phyloP scores from a whole-genome alignment of 2,113 vertebrate genomes.

The Brachyhypopomus occidentalis region DNA sequence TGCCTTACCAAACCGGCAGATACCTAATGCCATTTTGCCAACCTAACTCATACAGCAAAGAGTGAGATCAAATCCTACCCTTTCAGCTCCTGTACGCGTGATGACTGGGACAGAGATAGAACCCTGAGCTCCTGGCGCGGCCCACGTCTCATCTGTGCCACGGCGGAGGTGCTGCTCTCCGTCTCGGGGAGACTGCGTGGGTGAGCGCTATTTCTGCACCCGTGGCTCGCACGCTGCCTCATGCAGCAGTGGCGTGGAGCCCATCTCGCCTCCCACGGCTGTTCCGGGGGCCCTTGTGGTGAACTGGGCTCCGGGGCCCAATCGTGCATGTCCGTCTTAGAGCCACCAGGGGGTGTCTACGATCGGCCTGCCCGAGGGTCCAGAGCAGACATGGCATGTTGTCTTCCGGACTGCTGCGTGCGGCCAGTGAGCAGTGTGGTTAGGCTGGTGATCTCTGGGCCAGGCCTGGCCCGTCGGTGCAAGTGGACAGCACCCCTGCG shows the following conservation, averaged over 20 bases:
- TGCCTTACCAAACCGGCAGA: background rate
- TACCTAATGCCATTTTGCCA: background rate
- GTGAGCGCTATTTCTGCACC: conserved; percentile 70
- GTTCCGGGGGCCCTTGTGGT: background rate
- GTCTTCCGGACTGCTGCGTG: background rate
- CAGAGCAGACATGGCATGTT: background rate
- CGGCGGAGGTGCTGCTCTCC: conserved; percentile 69
- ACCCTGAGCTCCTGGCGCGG: conserved; percentile 47
- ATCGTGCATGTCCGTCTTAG: conserved; percentile 21
- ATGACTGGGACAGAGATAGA: conserved; percentile 52
- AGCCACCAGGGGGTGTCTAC: background rate
- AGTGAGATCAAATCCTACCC: background rate
- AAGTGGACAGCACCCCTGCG: background rate
- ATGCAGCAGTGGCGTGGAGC: conserved; percentile 17
- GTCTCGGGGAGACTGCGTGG: conserved; percentile 73
- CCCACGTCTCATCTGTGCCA: conserved; percentile 70
- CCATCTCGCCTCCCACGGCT: background rate
- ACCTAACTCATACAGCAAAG: background rate
- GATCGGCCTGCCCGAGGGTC: background rate
- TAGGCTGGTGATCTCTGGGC: background rate
- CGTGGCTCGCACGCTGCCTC: conserved; percentile 23
- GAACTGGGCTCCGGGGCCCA: conserved; percentile 10
- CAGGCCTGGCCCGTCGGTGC: background rate
- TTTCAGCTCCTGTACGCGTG: no score
- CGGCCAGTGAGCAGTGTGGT: background rate